Base-by-base conservation (phyloP, 2,113 vertebrate species). In the Pedionomus torquatus region DNA sequence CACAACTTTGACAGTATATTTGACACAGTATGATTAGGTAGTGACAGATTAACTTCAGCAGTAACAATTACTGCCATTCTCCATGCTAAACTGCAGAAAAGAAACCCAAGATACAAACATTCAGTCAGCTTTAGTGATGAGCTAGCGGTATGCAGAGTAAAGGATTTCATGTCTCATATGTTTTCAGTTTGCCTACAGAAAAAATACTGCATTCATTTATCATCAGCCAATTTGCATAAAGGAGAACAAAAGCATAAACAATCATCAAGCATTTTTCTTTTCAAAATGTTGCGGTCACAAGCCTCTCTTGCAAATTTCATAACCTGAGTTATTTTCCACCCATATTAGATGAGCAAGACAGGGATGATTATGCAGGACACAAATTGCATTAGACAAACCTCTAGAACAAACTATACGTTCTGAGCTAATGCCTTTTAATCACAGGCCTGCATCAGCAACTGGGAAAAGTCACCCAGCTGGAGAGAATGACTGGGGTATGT, bases 391-490 rank as follows among this genome's bases (percentile, higher is more conserved):
- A 90, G 63, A 92, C 63, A 83, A 93, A 86, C 63, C 66, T 83
- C 85, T 74, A 92, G 83, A 95, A 95, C 37, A 82, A 95, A 83
- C 58, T 88, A 23, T 46, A 77, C 1, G 2, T 92, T 90, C 71
- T 90, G 75, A 93, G 63, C 39, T 94, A 95, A 93, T 61, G 85
- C 51, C 78, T 95, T 90, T 90, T 93, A 94, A 93, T 91, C 84
- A 93, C n/a, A 80, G 44, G 66, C 17, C 71, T 93, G 60, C 71
- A 93, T 90, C 68, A 90, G 76, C 71, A 93, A 54, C 49, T 46
- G 57, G 13, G 30, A 65, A 83, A 84, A 93, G 71, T 77, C 93
- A 95, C 13, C 24, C 79, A 90, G 79, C 23, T 55, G 71, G 17
- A 90, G 37, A 83, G 44, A 74, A 93, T 54, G 26, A 83, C 43